A percentile compares a stretch with the other conserved stretches of the same genome.
phyloP scores from a whole-genome alignment of 2,888 invertebrate species.

The Phortica okadai region DNA sequence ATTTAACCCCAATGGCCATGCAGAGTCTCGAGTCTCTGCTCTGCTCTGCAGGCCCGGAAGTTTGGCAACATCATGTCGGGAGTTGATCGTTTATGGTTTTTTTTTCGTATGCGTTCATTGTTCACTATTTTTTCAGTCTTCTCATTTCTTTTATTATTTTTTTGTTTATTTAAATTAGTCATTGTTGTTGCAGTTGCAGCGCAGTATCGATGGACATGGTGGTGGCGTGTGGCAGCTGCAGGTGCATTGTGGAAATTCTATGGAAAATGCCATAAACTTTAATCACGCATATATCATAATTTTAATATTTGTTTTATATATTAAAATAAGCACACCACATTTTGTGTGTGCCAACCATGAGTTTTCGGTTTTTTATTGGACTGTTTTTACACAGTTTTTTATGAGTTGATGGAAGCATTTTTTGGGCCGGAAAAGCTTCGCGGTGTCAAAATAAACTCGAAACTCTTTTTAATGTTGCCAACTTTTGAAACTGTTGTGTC shows the following conservation, averaged over 20 bases:
- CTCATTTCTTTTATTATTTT: conserved; percentile 36
- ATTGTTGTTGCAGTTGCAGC: conserved; percentile 51
- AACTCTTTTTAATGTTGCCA: not conserved
- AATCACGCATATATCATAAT: not conserved
- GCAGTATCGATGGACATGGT: conserved; percentile 13
- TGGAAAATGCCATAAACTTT: conserved; percentile 6
- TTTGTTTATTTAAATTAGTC: conserved; percentile 32
- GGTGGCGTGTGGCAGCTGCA: conserved; percentile 38
- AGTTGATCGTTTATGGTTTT: conserved; percentile 3
- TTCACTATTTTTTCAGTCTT: conserved; percentile 34
- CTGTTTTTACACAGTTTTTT: not conserved
- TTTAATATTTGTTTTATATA: conserved; percentile 19
- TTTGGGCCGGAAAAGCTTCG: not conserved
- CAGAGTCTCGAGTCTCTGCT: conserved; percentile 29
- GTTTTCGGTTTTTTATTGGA: not conserved
- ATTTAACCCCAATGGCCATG: conserved; percentile 61
- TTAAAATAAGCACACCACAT: not conserved
- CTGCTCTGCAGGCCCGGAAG: conserved; percentile 57
- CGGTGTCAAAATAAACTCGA: conserved; percentile 20
- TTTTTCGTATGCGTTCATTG: conserved; percentile 25
- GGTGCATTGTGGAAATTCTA: conserved; percentile 19
- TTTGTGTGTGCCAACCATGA: not conserved
- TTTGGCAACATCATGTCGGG: conserved; percentile 55
- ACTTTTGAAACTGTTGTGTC: not conserved
- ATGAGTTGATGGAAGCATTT: not conserved